Conservation (phyloP, 2,113 vertebrate genomes). For the Eulemur macaco region DNA sequence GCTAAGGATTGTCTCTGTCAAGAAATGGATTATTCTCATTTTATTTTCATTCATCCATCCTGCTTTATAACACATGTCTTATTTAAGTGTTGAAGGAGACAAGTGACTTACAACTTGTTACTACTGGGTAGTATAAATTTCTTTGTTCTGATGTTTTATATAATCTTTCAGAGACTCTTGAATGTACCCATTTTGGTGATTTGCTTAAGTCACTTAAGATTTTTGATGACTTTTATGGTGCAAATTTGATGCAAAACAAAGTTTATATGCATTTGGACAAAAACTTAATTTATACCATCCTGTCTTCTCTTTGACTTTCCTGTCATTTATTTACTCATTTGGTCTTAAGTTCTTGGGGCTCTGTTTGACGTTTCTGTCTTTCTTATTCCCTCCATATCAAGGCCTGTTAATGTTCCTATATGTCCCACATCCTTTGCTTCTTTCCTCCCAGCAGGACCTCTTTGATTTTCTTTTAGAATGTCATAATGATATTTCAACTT, state of each 20-base stretch:
- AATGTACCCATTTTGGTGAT: not conserved
- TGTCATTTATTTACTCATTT: not conserved
- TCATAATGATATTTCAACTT: not conserved
- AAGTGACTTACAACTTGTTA: not conserved
- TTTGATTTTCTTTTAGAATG: not conserved
- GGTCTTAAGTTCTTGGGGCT: not conserved
- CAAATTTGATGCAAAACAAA: not conserved
- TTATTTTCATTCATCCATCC: not conserved
- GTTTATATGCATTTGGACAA: not conserved
- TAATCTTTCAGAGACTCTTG: not conserved
- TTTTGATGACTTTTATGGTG: not conserved
- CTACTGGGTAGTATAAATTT: not conserved
- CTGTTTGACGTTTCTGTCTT: not conserved
- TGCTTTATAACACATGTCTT: not conserved
- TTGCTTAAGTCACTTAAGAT: not conserved
- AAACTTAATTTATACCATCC: not conserved
- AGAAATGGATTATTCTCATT: not conserved
- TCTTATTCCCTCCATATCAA: not conserved
- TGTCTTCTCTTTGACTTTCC: not conserved
- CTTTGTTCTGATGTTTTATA: not conserved
- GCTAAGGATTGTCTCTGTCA: not conserved
- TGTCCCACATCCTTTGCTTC: not conserved
- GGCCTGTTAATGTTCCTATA: rapidly evolving
- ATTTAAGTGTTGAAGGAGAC: not conserved
- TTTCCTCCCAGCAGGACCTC: not conserved